These are phyloP conservation scores for Parelbella ahira DNA, from an alignment of 2,888 invertebrate species.

Conservation along the genomic window DNA sequence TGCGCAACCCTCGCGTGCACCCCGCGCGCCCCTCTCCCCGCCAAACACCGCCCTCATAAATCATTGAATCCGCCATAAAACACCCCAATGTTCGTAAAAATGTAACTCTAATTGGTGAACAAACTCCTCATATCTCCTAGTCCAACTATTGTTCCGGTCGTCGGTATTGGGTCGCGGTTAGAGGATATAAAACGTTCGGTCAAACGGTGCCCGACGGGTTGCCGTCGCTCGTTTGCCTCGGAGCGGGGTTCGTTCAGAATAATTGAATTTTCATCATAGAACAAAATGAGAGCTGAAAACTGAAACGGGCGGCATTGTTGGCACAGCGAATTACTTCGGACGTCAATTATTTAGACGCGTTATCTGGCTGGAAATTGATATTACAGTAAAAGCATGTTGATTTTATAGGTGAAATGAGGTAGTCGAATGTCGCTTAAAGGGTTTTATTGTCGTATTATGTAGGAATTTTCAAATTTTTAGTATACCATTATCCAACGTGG, in stretches of 20 bases:
- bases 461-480: constrained; percentile 14
- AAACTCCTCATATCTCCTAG: constrained; percentile 66
- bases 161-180: constrained; percentile 47
- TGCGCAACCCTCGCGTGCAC: constrained; percentile 54
- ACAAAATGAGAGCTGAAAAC: constrained; percentile 77
- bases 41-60: constrained; percentile 75
- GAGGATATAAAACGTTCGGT: constrained; percentile 67
- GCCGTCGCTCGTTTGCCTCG: constrained; percentile 55
- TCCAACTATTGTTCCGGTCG: constrained; percentile 56
- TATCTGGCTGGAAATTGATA: constrained; percentile 58
- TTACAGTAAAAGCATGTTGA: constrained; percentile 48
- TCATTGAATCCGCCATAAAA: constrained; percentile 80
- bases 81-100: constrained; percentile 78
- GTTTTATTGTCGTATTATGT: constrained; percentile 27
- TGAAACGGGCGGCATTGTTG: constrained; percentile 76
- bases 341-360: constrained; percentile 72
- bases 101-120: constrained; percentile 77
- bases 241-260: constrained; percentile 67
- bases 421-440: constrained; percentile 30
- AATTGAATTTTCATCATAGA: constrained; percentile 79
- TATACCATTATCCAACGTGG: constrained; percentile 4
- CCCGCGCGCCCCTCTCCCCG: constrained; percentile 59
- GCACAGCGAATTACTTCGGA: constrained; percentile 72
- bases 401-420: constrained; percentile 33
- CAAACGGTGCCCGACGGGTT: constrained; percentile 61